phyloP scores from a whole-genome alignment of 1,140 invertebrate species.

The Zaprionus davidi region DNA sequence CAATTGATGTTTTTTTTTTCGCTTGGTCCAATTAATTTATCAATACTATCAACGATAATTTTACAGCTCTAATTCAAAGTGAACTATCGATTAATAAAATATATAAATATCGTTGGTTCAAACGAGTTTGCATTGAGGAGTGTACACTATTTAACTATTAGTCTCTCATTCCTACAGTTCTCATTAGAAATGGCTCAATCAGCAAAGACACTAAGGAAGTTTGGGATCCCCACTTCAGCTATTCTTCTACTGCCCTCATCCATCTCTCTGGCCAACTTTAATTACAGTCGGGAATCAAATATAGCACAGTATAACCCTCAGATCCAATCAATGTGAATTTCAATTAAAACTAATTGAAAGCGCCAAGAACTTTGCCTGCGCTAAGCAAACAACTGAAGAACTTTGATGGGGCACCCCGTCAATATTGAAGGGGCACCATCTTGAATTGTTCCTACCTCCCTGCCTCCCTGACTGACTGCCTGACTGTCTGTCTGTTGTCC shows the following conservation, averaged over 20 bases:
- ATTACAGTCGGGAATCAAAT: slow-evolving; percentile 64
- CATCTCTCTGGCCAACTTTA: slow-evolving; percentile 45
- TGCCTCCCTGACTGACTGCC: background rate
- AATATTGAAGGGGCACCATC: slow-evolving; percentile 49
- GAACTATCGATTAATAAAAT: no score
- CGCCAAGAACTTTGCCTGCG: slow-evolving; percentile 68
- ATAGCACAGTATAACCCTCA: slow-evolving; percentile 10
- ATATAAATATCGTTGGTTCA: no score
- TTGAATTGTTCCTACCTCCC: background rate
- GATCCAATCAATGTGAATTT: slow-evolving; percentile 59
- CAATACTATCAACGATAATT: no score
- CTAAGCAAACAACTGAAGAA: slow-evolving; percentile 64
- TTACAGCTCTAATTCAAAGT: no score
- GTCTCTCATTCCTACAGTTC: background rate
- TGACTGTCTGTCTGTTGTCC: slow-evolving; percentile 3
- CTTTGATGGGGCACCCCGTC: slow-evolving; percentile 43
- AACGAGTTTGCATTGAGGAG: no score
- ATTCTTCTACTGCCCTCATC: background rate
- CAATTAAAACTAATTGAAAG: slow-evolving; percentile 81
- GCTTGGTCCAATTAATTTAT: no score
- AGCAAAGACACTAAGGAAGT: background rate
- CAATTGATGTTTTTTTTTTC: no score
- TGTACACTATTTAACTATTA: no score
- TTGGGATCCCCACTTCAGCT: background rate
- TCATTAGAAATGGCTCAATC: background rate